phyloP scores from a whole-genome alignment of 1,140 invertebrate species.

The roundworm (Caenorhabditis elegans) region DNA sequence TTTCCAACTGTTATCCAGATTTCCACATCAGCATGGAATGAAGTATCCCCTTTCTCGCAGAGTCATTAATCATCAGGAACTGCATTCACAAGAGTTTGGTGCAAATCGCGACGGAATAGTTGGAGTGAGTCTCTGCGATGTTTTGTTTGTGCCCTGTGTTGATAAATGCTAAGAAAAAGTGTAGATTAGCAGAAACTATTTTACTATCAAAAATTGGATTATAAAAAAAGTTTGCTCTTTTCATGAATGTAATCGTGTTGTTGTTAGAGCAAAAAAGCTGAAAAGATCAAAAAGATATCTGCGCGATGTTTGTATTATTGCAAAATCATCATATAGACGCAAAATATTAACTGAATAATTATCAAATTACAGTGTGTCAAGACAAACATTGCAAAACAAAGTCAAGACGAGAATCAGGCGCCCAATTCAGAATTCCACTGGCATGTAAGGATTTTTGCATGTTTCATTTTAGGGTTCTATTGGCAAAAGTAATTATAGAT shows the following conservation, averaged over 20 bases:
- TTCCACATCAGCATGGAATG: conserved; percentile 56
- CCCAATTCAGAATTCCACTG: neutral
- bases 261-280: neutral
- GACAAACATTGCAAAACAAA: neutral
- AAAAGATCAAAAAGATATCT: neutral
- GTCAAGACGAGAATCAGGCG: neutral
- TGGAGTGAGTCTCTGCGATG: neutral
- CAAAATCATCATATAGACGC: too few relatives aligned
- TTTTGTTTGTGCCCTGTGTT: neutral
- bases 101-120: neutral
- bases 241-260: too few relatives aligned
- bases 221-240: too few relatives aligned
- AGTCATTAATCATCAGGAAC: conserved; percentile 7
- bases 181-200: too few relatives aligned
- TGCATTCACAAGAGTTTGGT: neutral
- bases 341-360: too few relatives aligned
- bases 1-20: conserved; percentile 69
- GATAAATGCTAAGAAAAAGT: too few relatives aligned
- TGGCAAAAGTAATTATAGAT: too few relatives aligned
- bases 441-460: neutral
- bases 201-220: too few relatives aligned
- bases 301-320: neutral
- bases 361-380: neutral
- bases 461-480: too few relatives aligned
- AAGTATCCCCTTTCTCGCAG: neutral